Evolutionary conservation across 2,113 vertebrate genomes (phyloP).

Genomic region (Syrmaticus mikado): DNA sequence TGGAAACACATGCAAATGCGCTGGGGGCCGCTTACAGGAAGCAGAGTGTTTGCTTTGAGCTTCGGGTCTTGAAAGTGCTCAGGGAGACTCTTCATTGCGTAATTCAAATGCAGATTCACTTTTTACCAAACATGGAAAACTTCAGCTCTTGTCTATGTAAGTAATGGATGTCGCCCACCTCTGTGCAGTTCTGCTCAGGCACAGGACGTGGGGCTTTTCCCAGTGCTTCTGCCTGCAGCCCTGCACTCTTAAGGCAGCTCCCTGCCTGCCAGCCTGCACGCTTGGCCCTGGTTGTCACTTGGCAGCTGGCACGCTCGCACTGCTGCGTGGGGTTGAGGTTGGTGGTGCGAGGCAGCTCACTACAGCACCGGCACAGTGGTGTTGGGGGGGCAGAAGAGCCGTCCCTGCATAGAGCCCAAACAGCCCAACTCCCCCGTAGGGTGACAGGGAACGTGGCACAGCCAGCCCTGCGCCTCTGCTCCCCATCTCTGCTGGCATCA

Average conservation of each 20-base stretch:
- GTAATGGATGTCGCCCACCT: slow-evolving; percentile 35
- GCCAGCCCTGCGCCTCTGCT: background rate
- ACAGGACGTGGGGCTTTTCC: background rate
- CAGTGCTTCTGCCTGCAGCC: background rate
- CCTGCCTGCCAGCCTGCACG: background rate
- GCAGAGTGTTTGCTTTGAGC: background rate
- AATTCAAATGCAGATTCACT: slow-evolving; percentile 47
- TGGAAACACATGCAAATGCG: background rate
- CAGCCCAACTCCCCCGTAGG: background rate
- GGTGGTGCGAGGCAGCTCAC: background rate
- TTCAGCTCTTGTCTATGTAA: slow-evolving; percentile 34
- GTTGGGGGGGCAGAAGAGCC: background rate
- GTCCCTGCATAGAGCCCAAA: too few relatives aligned
- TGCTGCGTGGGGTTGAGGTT: background rate
- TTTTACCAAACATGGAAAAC: slow-evolving; percentile 77
- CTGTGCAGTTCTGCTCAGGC: background rate
- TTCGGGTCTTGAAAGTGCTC: background rate
- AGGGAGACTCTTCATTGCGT: background rate
- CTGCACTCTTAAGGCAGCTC: background rate
- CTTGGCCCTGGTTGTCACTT: background rate
- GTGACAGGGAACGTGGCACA: too few relatives aligned
- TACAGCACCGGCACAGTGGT: accelerated
- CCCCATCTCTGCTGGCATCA: background rate
- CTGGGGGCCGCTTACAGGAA: background rate
- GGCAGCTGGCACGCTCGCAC: background rate